Base-by-base conservation (phyloP, 2,888 invertebrate genomes). In the Epinotia ramella region DNA sequence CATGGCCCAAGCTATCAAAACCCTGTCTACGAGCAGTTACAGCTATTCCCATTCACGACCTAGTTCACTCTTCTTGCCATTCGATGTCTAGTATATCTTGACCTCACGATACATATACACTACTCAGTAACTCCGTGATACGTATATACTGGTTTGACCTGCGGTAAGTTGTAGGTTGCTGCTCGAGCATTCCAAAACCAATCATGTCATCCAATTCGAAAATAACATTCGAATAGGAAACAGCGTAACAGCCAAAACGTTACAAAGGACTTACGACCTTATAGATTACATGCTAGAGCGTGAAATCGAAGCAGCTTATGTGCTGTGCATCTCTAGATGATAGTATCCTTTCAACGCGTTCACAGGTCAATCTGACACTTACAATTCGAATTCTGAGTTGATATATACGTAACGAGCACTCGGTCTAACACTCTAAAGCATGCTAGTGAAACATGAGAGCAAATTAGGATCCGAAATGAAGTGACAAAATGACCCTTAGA, bases 171-270 rank as follows among this genome's bases (percentile, higher is more conserved):
- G 53, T n/a, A 16, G 2, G 49, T 16, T n/a, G 20, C 18, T 56
- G 20, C 57, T 49, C 11, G 28, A 6, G 20, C 28, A 60, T 49
- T 66, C 16, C 53, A 44, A 57, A 68, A 68, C 67, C 67, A 68
- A 57, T 57, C 67, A 68, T 12, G 67, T 13, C 57, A 57, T 68
- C 67, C 56, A 65, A 68, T 57, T 68, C 18, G 28, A 20, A 68
- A 68, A 57, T 16, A 68, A 40, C 33, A 20, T 40, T 28, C 33
- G 4, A 16, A 68, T 18, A 40, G 40, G 0, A 60, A 60, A 60
- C 24, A 28, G 13, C 28, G 13, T 60, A 18, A 11, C 24, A 7
- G 40, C 57, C 40, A 57, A 20, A 40, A 57, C 13, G 24, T 40
- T 57, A 57, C 11, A 49, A 18, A 13, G 5, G 9, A 57, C 20